Evolutionary conservation across 2,113 vertebrate genomes (phyloP).

Genomic region (Cololabis saira): DNA sequence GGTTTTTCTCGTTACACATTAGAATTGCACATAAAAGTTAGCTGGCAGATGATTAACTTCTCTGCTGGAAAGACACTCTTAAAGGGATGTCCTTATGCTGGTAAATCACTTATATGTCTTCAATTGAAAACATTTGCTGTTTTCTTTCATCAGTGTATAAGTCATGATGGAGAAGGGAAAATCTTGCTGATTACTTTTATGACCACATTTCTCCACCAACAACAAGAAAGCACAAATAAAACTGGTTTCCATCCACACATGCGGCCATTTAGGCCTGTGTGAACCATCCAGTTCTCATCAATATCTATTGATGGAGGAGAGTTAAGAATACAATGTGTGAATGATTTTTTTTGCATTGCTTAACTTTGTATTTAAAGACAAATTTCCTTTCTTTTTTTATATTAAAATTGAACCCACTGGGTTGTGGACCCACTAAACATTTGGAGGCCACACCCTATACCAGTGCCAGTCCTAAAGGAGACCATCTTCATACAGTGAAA

Average conservation of each 20-base stretch:
- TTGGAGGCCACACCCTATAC: too few species aligned
- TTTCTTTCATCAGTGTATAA: slow-evolving; percentile 22
- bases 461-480: too few species aligned
- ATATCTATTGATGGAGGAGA: neutral
- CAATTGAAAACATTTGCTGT: slow-evolving; percentile 37
- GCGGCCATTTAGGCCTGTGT: neutral
- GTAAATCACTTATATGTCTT: slow-evolving; percentile 16
- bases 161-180: slow-evolving; percentile 39
- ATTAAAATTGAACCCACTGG: too few species aligned
- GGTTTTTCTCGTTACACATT: neutral
- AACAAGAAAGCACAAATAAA: slow-evolving; percentile 22
- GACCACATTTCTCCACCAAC: slow-evolving; percentile 20
- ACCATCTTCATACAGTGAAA: too few species aligned
- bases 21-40: neutral
- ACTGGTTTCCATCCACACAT: slow-evolving; percentile 18
- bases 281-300: neutral
- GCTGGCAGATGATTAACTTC: slow-evolving; percentile 5
- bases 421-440: too few species aligned
- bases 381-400: too few species aligned
- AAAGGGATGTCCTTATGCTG: slow-evolving; percentile 21
- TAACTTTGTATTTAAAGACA: too few species aligned
- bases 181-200: slow-evolving; percentile 34
- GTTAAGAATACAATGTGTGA: too few species aligned
- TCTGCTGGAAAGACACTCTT: slow-evolving; percentile 19
- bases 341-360: too few species aligned